Evolutionary conservation across 2,797 vertebrate genomes (phyloP).

Genomic region (Rousettus madagascariensis): DNA sequence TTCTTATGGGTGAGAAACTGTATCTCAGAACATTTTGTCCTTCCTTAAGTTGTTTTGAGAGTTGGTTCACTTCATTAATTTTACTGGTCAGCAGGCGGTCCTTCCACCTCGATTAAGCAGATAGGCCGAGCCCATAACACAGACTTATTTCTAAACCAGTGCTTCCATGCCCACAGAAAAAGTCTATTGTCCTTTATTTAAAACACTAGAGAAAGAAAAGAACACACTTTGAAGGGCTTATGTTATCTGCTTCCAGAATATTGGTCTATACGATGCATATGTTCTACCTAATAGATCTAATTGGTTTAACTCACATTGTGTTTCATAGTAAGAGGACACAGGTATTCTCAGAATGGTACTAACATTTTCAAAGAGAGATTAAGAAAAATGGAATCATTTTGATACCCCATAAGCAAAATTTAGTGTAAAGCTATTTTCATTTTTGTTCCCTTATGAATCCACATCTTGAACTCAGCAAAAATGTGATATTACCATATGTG

Average conservation of each 20-base stretch:
- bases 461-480: background rate
- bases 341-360: background rate
- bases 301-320: background rate
- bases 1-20: background rate
- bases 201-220: background rate
- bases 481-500: background rate
- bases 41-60: background rate
- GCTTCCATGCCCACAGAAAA: background rate
- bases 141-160: conserved; percentile 25
- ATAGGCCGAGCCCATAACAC: background rate
- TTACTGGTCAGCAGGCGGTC: background rate
- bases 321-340: background rate
- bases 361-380: background rate
- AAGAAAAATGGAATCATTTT: background rate
- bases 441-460: background rate
- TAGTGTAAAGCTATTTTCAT: background rate
- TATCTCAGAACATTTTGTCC: conserved; percentile 37
- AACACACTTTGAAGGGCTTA: background rate
- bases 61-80: background rate
- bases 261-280: background rate
- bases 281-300: background rate
- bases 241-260: background rate
- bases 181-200: background rate
- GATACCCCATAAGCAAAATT: background rate
- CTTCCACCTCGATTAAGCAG: background rate